Evolutionary conservation across 1,140 invertebrate genomes (phyloP).

Genomic region (Dryas iulia): DNA sequence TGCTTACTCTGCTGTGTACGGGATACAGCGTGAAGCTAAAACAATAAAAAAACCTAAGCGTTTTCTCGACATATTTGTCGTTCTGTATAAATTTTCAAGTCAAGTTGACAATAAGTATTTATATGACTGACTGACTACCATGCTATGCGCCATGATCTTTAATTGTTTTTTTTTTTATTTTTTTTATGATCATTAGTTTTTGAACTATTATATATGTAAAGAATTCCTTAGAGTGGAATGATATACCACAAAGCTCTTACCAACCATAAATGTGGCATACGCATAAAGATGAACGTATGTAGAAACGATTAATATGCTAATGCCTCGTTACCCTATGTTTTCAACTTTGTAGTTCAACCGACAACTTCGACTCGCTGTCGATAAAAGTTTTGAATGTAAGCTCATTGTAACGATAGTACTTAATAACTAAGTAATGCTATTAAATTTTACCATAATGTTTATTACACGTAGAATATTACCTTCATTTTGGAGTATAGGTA

Average conservation of each 20-base stretch:
- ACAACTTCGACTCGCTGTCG: conserved; percentile 1
- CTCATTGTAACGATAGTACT: conserved; percentile 1
- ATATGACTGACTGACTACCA: too few species aligned
- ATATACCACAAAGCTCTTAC: neutral
- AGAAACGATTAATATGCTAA: conserved; percentile 3
- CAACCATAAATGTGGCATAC: neutral
- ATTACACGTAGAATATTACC: neutral
- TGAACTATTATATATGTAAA: too few species aligned
- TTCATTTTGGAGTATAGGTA: neutral
- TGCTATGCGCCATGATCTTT: too few species aligned
- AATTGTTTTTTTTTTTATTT: too few species aligned
- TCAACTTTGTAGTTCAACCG: conserved; percentile 3
- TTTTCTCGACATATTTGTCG: too few species aligned
- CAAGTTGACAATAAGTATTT: too few species aligned
- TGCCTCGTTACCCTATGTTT: conserved; percentile 1
- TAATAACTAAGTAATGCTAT: neutral
- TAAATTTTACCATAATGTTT: neutral
- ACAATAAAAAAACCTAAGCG: too few species aligned
- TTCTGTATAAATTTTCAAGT: too few species aligned
- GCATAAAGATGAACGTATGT: neutral
- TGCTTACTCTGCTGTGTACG: too few species aligned
- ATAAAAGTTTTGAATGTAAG: conserved; percentile 2
- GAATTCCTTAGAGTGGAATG: neutral
- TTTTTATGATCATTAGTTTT: too few species aligned
- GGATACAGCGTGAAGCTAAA: too few species aligned